Conservation (phyloP, 2,113 vertebrate species). For the Lates calcarifer region DNA sequence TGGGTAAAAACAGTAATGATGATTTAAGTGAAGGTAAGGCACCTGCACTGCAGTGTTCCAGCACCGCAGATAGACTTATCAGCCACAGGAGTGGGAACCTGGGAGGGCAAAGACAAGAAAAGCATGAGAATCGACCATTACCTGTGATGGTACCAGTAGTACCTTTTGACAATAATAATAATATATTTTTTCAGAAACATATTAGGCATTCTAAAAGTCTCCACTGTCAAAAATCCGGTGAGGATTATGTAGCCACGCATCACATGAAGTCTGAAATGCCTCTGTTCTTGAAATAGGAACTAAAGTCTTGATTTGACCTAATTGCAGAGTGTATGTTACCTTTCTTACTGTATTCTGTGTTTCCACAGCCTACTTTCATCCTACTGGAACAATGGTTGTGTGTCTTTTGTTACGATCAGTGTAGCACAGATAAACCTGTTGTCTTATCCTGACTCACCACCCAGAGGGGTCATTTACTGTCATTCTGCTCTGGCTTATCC, state of each 20-base stretch:
- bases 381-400: slow-evolving; percentile 40
- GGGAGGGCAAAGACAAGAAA: slow-evolving; percentile 19
- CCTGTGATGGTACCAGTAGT: too few relatives aligned
- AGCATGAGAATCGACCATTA: not conserved
- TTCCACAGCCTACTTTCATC: slow-evolving; percentile 44
- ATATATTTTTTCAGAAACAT: not conserved
- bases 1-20: not conserved
- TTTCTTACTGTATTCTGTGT: slow-evolving; percentile 8
- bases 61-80: slow-evolving; percentile 61
- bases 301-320: slow-evolving; percentile 31
- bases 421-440: slow-evolving; percentile 1
- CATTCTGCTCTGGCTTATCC: not conserved
- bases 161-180: too few relatives aligned
- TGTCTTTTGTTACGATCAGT: slow-evolving; percentile 22
- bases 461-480: slow-evolving; percentile 2
- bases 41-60: slow-evolving; percentile 75
- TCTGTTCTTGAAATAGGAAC: slow-evolving; percentile 14
- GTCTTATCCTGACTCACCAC: slow-evolving; percentile 10
- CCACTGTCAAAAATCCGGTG: too few relatives aligned
- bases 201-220: not conserved
- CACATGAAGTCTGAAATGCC: slow-evolving; percentile 24
- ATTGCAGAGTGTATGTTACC: slow-evolving; percentile 32
- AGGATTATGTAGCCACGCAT: not conserved
- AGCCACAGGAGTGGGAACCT: slow-evolving; percentile 76
- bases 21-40: not conserved